Evolutionary conservation across 1,140 invertebrate genomes (phyloP).

Genomic region (Propsilocerus akamusi): DNA sequence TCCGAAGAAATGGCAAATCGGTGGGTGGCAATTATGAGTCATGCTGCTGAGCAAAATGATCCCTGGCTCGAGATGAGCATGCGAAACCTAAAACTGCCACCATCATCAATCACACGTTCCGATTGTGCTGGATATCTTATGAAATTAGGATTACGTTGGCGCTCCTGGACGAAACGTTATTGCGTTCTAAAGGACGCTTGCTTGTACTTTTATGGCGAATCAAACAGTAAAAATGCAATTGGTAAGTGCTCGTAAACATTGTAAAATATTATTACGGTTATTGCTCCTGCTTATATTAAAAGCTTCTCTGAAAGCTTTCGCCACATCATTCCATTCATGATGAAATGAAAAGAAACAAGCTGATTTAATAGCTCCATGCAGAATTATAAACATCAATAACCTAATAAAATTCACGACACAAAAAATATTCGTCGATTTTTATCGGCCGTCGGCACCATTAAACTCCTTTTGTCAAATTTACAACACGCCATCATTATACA

Average conservation of each 20-base stretch:
- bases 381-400: too few species aligned
- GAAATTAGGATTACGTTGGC: conserved; percentile 60
- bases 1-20: conserved; percentile 49
- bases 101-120: conserved; percentile 51
- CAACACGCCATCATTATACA: too few species aligned
- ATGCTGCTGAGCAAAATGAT: conserved; percentile 47
- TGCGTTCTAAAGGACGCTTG: conserved; percentile 91
- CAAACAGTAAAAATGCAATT: conserved; percentile 66
- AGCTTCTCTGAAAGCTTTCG: too few species aligned
- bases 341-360: too few species aligned
- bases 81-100: conserved; percentile 46
- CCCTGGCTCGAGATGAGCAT: conserved; percentile 56
- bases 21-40: conserved; percentile 56
- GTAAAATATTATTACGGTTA: neutral
- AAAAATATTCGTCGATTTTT: too few species aligned
- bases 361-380: too few species aligned
- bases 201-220: conserved; percentile 83
- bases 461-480: too few species aligned
- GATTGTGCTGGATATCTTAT: conserved; percentile 83
- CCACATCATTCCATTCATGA: too few species aligned
- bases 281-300: neutral
- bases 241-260: conserved; percentile 32
- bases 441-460: too few species aligned
- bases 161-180: conserved; percentile 77
- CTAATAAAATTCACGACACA: too few species aligned